A percentile compares a stretch with the other conserved stretches of the same genome.
Conservation (phyloP, 2,113 vertebrate species). For the Odontophorus gujanensis region DNA sequence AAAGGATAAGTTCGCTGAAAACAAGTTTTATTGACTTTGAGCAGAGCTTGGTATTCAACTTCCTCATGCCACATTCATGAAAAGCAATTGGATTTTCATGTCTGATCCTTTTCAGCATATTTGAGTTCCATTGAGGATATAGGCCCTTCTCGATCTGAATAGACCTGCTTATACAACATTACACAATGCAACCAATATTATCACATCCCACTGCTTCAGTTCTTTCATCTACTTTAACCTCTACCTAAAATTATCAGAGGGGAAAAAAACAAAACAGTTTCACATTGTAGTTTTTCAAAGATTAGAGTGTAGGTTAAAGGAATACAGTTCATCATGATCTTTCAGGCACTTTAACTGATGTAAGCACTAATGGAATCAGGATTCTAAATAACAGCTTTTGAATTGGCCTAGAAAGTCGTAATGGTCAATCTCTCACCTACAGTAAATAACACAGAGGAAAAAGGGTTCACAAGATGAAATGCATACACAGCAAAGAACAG, state of each 20-base stretch:
- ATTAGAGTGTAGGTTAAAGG: neutral
- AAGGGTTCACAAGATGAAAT: neutral
- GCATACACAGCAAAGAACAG: neutral
- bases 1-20: neutral
- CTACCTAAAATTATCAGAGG: slow-evolving; percentile 14
- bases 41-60: neutral
- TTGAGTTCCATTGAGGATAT: neutral
- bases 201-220: neutral
- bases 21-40: neutral
- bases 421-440: neutral
- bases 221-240: slow-evolving; percentile 24
- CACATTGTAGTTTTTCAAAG: slow-evolving; percentile 2
- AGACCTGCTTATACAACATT: neutral
- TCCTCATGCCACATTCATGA: neutral
- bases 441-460: slow-evolving; percentile 28
- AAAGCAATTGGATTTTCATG: slow-evolving; percentile 49
- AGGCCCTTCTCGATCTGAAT: neutral
- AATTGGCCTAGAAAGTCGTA: slow-evolving; percentile 30
- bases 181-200: neutral
- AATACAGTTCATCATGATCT: slow-evolving; percentile 30
- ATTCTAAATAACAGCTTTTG: slow-evolving; percentile 52
- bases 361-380: slow-evolving; percentile 52
- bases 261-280: neutral
- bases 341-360: slow-evolving; percentile 46
- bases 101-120: neutral